Evolutionary conservation across 2,888 invertebrate species (phyloP), one percentile per base, ranked within the genome.

Genomic region (Leptinotarsa rubiginosa): DNA sequence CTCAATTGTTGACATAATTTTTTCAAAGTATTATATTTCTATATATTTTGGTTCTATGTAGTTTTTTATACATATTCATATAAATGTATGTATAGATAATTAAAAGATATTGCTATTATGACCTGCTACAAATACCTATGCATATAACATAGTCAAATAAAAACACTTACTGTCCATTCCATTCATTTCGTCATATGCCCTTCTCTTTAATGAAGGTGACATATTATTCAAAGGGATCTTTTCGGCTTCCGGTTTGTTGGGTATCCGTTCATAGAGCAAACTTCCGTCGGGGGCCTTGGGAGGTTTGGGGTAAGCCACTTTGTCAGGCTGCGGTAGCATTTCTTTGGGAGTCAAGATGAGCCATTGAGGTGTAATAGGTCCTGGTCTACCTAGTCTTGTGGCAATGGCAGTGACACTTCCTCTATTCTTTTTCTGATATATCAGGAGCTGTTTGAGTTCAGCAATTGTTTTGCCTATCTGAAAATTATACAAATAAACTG

Each of bases 271-370:
- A 87, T 96, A 96, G 81, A 96, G 87, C 79, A 97, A 90, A 88
- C 96, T 96, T 83, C 96, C 97, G 87, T 97, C 95, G 77, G 95
- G 94, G 75, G 94, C 96, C 88, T 96, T 96, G 66, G 96, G 96
- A 79, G 97, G 97, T 88, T 95, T 95, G 71, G 97, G 97, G 89
- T 96, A 97, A 84, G 94, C 95, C 81, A 95, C 92, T 85, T 93
- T 92, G 81, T 92, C 92, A 52, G 96, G 95, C 88, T 91, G 91
- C 79, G 96, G 96, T 89, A 96, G 91, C 70, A 89, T 92, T 91
- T 92, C 92, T 78, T 92, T 91, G 79, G 93, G 93, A 76, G 94
- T 94, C 74, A 94, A 90, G 79, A 91, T 89, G 75, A 95, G 90
- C 95, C 95, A 95, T 80, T 89, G 89, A 68, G 92, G 92, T 67